phyloP scores from a whole-genome alignment of 2,888 invertebrate genomes.

The Pammene aurita region DNA sequence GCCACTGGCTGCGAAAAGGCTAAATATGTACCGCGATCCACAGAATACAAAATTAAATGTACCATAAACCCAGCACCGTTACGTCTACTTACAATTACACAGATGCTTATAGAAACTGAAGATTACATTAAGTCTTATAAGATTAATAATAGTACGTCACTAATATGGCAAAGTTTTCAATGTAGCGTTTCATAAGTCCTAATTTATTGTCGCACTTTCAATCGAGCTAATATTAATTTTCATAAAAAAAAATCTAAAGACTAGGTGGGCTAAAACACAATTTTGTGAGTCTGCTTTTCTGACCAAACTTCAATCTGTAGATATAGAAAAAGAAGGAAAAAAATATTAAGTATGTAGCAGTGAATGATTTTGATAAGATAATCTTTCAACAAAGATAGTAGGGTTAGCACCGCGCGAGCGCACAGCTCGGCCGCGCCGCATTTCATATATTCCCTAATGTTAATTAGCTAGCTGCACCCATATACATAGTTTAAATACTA shows the following conservation, averaged over 20 bases:
- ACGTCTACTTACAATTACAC: conserved; percentile 78
- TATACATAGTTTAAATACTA: conserved; percentile 48
- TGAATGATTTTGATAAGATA: too few species aligned
- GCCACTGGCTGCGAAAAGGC: conserved; percentile 50
- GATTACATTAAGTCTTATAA: conserved; percentile 77
- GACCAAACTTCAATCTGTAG: conserved; percentile 48
- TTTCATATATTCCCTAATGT: conserved; percentile 53
- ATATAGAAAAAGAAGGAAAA: conserved; percentile 33
- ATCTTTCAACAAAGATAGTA: conserved; percentile 54
- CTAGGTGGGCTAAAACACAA: conserved; percentile 79
- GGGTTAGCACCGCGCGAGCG: conserved; percentile 45
- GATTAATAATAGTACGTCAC: conserved; percentile 79
- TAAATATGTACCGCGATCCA: conserved; percentile 75
- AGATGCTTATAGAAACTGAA: conserved; percentile 71
- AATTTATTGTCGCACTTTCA: conserved; percentile 65
- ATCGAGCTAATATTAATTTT: conserved; percentile 70
- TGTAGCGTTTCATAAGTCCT: conserved; percentile 78
- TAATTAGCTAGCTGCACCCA: conserved; percentile 67
- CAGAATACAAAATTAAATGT: conserved; percentile 76
- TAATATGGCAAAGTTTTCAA: conserved; percentile 84
- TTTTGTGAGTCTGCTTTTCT: conserved; percentile 61
- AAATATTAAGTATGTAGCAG: conserved; percentile 32
- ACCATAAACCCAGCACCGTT: conserved; percentile 81
- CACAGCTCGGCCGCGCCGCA: conserved; percentile 28
- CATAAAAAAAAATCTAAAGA: conserved; percentile 72